These are phyloP conservation scores for Gastrophryne carolinensis DNA, from an alignment of 2,797 vertebrate species.

Conservation along the genomic window DNA sequence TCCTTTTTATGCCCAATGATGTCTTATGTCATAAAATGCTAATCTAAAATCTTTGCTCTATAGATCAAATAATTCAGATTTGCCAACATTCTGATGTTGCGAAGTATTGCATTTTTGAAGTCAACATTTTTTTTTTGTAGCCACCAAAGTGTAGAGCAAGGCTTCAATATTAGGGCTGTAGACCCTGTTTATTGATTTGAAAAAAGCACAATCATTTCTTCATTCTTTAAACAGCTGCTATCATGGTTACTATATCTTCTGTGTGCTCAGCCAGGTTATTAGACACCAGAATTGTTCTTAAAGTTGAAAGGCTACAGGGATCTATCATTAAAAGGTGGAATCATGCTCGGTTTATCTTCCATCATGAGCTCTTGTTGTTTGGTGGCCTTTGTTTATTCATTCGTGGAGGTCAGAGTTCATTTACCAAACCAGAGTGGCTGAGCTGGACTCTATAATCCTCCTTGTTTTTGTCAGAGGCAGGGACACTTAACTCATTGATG, in stretches of 20 bases:
- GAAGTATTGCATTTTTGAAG: too few relatives aligned
- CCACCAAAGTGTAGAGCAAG: too few relatives aligned
- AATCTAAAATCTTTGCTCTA: too few relatives aligned
- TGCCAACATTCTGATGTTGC: too few relatives aligned
- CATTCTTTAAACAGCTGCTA: constrained; percentile 7
- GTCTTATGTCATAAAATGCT: too few relatives aligned
- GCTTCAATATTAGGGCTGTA: too few relatives aligned
- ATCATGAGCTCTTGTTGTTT: constrained; percentile 47
- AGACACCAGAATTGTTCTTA: constrained; percentile 42
- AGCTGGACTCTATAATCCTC: constrained; percentile 42
- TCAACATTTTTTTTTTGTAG: too few relatives aligned
- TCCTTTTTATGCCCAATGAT: too few relatives aligned
- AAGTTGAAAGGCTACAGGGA: constrained; percentile 41
- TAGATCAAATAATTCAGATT: too few relatives aligned
- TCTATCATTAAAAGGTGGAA: constrained; percentile 52
- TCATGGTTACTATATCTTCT: constrained; percentile 35
- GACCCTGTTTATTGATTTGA: neutral
- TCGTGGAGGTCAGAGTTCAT: constrained; percentile 4
- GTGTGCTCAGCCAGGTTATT: constrained; percentile 37
- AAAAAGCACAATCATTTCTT: neutral
- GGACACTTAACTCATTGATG: constrained; percentile 2
- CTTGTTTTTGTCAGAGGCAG: constrained; percentile 10
- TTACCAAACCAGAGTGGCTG: constrained; percentile 32
- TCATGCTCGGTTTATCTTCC: constrained; percentile 50
- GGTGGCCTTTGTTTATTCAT: constrained; percentile 54